Conservation (phyloP, 2,113 vertebrate species). For the Stegostoma tigrinum region DNA sequence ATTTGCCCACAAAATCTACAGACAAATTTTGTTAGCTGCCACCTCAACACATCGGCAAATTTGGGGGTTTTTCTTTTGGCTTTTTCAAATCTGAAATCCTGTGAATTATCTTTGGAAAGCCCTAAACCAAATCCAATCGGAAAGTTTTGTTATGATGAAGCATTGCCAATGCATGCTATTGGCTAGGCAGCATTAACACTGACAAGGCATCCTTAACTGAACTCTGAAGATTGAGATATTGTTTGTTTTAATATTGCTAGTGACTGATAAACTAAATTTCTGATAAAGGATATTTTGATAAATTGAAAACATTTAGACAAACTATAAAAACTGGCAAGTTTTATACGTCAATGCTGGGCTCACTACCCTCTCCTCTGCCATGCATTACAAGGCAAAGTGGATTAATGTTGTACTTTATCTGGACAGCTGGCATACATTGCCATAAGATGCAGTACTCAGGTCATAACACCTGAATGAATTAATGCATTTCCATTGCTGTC, state of each 20-base stretch:
- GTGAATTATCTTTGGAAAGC: no score
- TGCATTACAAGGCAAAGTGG: background rate
- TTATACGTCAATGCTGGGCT: background rate
- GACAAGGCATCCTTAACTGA: background rate
- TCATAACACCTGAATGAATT: background rate
- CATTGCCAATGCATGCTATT: background rate
- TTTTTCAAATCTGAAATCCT: background rate
- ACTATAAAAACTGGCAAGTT: background rate
- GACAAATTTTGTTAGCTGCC: background rate
- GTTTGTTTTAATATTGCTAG: background rate
- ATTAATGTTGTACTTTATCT: background rate
- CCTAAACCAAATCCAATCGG: background rate
- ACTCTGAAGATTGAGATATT: background rate
- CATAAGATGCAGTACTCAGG: background rate
- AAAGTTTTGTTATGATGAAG: background rate
- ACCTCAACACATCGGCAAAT: background rate
- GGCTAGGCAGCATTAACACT: background rate
- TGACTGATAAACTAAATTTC: background rate
- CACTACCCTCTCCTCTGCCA: background rate
- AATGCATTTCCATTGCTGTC: background rate
- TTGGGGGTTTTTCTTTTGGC: background rate
- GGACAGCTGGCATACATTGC: background rate
- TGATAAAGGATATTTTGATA: background rate
- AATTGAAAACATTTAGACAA: background rate
- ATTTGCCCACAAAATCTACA: background rate